phyloP scores from a whole-genome alignment of 2,888 invertebrate species.

The Brenthis daphne region DNA sequence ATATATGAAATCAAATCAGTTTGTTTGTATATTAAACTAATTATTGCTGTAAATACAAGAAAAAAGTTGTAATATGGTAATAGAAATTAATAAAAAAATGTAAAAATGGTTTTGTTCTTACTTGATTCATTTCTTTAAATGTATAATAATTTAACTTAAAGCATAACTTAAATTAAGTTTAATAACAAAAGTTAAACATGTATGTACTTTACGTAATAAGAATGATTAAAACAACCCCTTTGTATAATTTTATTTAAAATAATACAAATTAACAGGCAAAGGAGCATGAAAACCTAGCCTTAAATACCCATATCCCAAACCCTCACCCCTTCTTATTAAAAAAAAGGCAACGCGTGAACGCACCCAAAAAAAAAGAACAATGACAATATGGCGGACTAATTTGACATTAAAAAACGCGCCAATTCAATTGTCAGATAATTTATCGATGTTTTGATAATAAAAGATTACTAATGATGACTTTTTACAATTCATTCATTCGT shows the following conservation, averaged over 20 bases:
- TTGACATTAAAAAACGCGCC: conserved; percentile 78
- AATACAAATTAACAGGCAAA: conserved; percentile 43
- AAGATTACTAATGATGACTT: conserved; percentile 72
- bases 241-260: conserved; percentile 41
- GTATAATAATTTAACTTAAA: too few relatives aligned
- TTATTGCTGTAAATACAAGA: neutral
- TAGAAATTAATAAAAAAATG: neutral
- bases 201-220: neutral
- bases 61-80: neutral
- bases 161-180: too few relatives aligned
- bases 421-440: conserved; percentile 76
- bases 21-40: conserved; percentile 13
- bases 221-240: conserved; percentile 3
- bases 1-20: neutral
- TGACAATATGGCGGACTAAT: conserved; percentile 75
- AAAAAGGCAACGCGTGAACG: conserved; percentile 65
- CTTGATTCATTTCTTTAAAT: too few relatives aligned
- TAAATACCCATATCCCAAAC: conserved; percentile 44
- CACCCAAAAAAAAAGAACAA: conserved; percentile 62
- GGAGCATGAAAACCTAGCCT: conserved; percentile 21
- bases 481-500: conserved; percentile 56
- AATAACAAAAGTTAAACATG: too few relatives aligned
- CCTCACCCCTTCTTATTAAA: conserved; percentile 63
- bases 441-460: conserved; percentile 74
- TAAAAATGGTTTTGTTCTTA: too few relatives aligned